phyloP scores from a whole-genome alignment of 2,888 invertebrate species.

The Papilio demoleus region DNA sequence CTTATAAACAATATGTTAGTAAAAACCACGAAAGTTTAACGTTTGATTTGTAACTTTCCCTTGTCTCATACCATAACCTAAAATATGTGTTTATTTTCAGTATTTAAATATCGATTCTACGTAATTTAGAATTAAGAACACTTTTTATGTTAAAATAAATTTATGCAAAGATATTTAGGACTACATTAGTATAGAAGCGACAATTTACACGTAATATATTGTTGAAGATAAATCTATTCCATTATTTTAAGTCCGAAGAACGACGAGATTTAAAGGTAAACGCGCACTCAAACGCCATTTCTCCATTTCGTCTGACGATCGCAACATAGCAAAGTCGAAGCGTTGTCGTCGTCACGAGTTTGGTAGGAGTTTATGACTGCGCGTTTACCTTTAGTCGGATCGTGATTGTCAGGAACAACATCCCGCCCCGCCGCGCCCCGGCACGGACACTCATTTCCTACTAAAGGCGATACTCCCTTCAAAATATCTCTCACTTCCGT shows the following conservation, averaged over 20 bases:
- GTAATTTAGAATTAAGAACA: background rate
- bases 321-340: too few relatives aligned
- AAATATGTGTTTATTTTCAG: background rate
- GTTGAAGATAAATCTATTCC: slow-evolving; percentile 70
- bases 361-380: too few relatives aligned
- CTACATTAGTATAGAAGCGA: too few relatives aligned
- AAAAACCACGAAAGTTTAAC: too few relatives aligned
- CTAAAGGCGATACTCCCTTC: slow-evolving; percentile 65
- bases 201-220: too few relatives aligned
- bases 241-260: slow-evolving; percentile 74
- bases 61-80: background rate
- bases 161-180: too few relatives aligned
- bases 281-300: too few relatives aligned
- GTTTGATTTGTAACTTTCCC: too few relatives aligned
- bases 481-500: slow-evolving; percentile 78
- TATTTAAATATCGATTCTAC: background rate
- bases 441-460: slow-evolving; percentile 80
- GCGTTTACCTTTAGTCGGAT: slow-evolving; percentile 56
- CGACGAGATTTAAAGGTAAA: slow-evolving; percentile 58
- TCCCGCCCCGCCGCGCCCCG: slow-evolving; percentile 74
- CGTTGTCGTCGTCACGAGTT: too few relatives aligned
- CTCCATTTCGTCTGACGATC: too few relatives aligned
- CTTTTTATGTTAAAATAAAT: background rate
- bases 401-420: slow-evolving; percentile 80
- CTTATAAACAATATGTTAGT: too few relatives aligned